Conservation (phyloP, 1,140 invertebrate genomes). For the Heliconius melpomene region DNA sequence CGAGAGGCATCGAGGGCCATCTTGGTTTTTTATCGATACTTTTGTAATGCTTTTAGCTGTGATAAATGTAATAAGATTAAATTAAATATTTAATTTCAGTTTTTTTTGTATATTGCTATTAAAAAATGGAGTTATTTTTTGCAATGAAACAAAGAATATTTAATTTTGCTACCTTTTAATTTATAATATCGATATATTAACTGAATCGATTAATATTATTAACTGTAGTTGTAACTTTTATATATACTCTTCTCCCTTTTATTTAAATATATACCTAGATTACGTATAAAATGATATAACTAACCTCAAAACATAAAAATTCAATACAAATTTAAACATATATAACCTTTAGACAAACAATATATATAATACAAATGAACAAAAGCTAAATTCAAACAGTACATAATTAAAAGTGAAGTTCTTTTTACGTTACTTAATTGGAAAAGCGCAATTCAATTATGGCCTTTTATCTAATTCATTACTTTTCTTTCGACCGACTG, state of each 20-base stretch:
- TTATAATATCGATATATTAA: no score
- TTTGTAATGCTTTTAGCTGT: not conserved
- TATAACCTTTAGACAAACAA: no score
- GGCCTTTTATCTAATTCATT: constrained; percentile 29
- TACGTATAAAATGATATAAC: no score
- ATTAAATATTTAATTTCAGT: not conserved
- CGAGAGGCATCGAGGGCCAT: not conserved
- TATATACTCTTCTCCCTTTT: no score
- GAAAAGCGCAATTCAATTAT: constrained; percentile 23
- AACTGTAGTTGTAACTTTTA: no score
- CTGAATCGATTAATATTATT: no score
- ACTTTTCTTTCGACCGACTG: constrained; percentile 15
- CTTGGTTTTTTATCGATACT: not conserved
- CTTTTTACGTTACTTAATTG: constrained; percentile 19
- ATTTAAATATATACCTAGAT: no score
- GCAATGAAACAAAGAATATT: no score
- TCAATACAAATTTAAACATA: not conserved
- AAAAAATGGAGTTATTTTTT: no score
- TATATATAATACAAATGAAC: not conserved
- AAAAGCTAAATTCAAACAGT: not conserved
- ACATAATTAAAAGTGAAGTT: constrained; percentile 20
- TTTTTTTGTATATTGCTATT: no score
- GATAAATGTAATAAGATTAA: not conserved
- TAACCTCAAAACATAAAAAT: no score
- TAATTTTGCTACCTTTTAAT: no score